Evolutionary conservation across 2,888 invertebrate species (phyloP), one percentile per base, ranked within the genome.

Genomic region (Amphipyra berbera): DNA sequence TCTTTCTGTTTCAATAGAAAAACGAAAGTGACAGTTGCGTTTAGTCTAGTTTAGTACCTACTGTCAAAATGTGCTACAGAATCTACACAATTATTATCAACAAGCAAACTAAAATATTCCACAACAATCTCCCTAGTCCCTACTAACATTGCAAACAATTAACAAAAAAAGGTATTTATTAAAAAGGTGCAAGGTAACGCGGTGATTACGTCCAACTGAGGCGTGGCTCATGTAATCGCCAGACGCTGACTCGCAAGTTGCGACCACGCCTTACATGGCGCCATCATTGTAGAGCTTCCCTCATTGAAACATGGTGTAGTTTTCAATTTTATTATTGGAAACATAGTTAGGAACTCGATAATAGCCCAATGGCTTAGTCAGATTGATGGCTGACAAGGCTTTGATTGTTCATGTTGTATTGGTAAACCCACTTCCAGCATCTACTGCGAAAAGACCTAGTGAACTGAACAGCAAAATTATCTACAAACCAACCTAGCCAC

Each of bases 241-340:
- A 84, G 83, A 82, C 81, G 90, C 88, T 93, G 94, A 94, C 94
- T 91, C 79, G 94, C 92, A 89, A 86, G 77, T 85, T 82, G 59
- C 47, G 68, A 66, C 71, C 79, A 68, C 79, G 79, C 76, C 77
- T 70, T 54, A 59, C n/a, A 48, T 41, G 78, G 78, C 81, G 81
- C 81, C 78, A 59, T 57, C 61, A 65, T 66, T 79, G 61, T 70
- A 35, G 8, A 27, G 21, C 45, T 41, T 38, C 44, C 61, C 33
- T 48, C 67, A 50, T 57, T 41, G 45, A 46, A 42, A 63, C 33
- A 56, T 52, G 62, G 65, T 78, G 52, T 65, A 30, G 55, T 30
- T 54, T 50, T 54, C 48, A 41, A 55, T 49, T 53, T 56, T 35
- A 10, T 12, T 37, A 12, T 37, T 37, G 37, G 12, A 30, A 30